Evolutionary conservation across 1,140 invertebrate species (phyloP), one percentile per base, ranked within the genome.

Genomic region (Drosophila lacteicornis): DNA sequence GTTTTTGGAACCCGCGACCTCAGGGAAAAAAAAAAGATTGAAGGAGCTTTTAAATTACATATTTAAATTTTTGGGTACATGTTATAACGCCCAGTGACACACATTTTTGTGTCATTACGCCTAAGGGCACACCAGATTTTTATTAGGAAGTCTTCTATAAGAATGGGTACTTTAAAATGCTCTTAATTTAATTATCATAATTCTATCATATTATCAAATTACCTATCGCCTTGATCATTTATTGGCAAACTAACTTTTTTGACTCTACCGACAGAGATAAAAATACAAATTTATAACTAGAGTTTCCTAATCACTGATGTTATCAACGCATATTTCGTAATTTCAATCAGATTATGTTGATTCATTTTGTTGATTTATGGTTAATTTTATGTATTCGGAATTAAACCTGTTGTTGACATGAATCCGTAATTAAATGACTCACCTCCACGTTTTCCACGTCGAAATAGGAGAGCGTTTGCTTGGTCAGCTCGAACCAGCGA

Each of bases 401-500:
- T n/a, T n/a, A 58, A 53, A 53, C 63, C 50, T 33, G 65, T 71
- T 69, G 25, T 50, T 9, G 53, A 55, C 36, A 55, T 38, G 53
- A 55, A 55, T 38, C 17, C 13, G n/a, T 42, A 36, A 49, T 40
- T 58, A 12, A 38, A 43, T 46, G 13, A 93, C 94, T 95, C 93
- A 96, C 96, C 94, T 96, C 96, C 43, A 95, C 94, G 93, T 96
- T 95, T 73, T 94, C 94, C 55, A 95, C 94, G 91, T 97, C 97
- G 93, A 96, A 97, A 93, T 97, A 98, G 53, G 96, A 95, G 19
- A 98, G 94, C 63, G 94, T 94, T 56, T 94, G 95, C 75, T 94
- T 95, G 1, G 96, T 97, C 30, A 98, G 93, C 50, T 97, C 95
- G 93, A 97, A 96, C 96, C 96, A 97, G 25, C 97, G 94, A 93